These are phyloP conservation scores for Illadopsis cleaveri DNA, from an alignment of 2,113 vertebrate species.

Conservation along the genomic window DNA sequence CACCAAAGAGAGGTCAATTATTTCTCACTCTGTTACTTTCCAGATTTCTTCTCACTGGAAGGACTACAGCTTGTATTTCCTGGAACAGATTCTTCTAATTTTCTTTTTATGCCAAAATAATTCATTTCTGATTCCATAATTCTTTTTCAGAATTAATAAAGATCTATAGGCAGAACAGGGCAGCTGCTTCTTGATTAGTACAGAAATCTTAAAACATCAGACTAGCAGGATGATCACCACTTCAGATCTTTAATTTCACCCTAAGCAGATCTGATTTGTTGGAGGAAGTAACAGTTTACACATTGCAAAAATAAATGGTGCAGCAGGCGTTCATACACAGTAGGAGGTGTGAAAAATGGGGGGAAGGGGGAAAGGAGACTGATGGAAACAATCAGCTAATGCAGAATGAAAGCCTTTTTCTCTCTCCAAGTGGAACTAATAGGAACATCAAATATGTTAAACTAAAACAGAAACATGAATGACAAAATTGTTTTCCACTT, in stretches of 20 bases:
- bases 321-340: slow-evolving; percentile 46
- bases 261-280: slow-evolving; percentile 58
- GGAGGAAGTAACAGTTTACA: slow-evolving; percentile 71
- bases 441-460: slow-evolving; percentile 56
- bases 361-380: slow-evolving; percentile 4
- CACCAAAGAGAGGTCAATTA: slow-evolving; percentile 6
- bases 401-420: slow-evolving; percentile 52
- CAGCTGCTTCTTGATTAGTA: not conserved
- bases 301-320: slow-evolving; percentile 62
- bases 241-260: slow-evolving; percentile 53
- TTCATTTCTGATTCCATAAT: slow-evolving; percentile 29
- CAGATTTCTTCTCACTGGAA: slow-evolving; percentile 6
- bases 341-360: slow-evolving; percentile 70
- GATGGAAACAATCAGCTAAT: slow-evolving; percentile 68
- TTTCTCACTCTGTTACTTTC: not conserved
- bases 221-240: slow-evolving; percentile 21
- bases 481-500: not conserved
- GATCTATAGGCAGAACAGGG: not conserved
- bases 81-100: not conserved
- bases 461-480: slow-evolving; percentile 45
- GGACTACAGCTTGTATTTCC: not conserved
- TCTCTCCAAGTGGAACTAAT: slow-evolving; percentile 53
- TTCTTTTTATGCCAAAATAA: slow-evolving; percentile 22
- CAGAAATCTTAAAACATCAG: slow-evolving; percentile 31
- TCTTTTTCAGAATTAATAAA: slow-evolving; percentile 9